Base-by-base conservation (phyloP, 2,797 vertebrate genomes). In the Ctenochaetus hawaiiensis region DNA sequence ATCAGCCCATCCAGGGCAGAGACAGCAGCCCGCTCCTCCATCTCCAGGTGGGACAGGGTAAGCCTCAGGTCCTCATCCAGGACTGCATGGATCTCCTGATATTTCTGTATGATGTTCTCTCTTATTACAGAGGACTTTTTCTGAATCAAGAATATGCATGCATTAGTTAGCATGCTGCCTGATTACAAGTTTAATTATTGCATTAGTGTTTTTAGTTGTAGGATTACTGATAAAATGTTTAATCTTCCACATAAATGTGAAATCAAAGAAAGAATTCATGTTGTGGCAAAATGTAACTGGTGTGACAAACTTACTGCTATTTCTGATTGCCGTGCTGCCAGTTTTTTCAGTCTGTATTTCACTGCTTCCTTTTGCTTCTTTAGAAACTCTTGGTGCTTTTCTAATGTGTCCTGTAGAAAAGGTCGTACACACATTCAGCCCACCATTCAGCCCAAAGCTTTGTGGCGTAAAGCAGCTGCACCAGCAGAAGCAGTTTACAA, bases 21-120 rank as follows among this genome's bases (percentile, higher is more conserved):
- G 60, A 93, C 82, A 4, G 92, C 91, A 14, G 95, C 95, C 16
- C 88, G 81, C 54, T 95, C 91, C 84, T 96, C 95, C 83, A 93
- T 90, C 69, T 96, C 95, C 80, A 96, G 84, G 67, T 95, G 94
- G 37, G 91, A 87, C 52, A 96, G 77, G 1, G 95, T 95, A 48
- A 90, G 81, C 78, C 81, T 91, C 78, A 96, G 58, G 78, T 96
- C 95, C 73, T 95, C 90, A 10, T 95, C 93, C 77, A 96, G 82
- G 17, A 94, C 77, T 1, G 75, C 83, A 71, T 94, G 93, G 81
- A 96, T 95, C 80, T 96, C 93, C 70, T 91, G 89, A 59, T 96
- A 95, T 73, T 94, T 95, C 67, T 54, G 81, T 45, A 90, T 80
- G 58, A 96, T 90, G 51, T 57, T 90, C 74, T 94, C 92, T 74